These are phyloP conservation scores for Monopis laevigella DNA, from an alignment of 2,888 invertebrate species.

Conservation along the genomic window DNA sequence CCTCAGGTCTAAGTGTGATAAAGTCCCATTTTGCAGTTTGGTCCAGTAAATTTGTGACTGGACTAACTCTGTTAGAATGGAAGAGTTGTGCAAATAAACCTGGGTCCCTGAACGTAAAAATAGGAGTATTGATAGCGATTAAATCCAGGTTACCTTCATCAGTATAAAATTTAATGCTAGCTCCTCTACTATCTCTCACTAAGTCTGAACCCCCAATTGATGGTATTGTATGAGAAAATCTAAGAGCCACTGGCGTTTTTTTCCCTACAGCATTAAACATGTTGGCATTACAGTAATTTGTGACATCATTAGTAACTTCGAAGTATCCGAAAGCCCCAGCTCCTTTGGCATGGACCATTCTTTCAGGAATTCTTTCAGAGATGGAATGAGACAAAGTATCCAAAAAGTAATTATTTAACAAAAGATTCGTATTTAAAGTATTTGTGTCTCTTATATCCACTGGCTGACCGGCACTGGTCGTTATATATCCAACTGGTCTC, in stretches of 20 bases:
- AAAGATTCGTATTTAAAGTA: slow-evolving; percentile 28
- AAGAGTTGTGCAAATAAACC: not conserved
- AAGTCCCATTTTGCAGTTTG: not conserved
- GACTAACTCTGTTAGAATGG: not conserved
- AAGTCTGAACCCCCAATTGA: slow-evolving; percentile 72
- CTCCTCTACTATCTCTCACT: slow-evolving; percentile 31
- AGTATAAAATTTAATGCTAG: slow-evolving; percentile 26
- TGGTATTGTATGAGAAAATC: slow-evolving; percentile 68
- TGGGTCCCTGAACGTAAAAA: slow-evolving; percentile 1
- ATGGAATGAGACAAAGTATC: slow-evolving; percentile 79
- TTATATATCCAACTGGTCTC: slow-evolving; percentile 24
- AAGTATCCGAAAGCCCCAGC: slow-evolving; percentile 82
- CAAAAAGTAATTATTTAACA: slow-evolving; percentile 51
- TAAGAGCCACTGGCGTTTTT: slow-evolving; percentile 54
- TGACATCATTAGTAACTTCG: slow-evolving; percentile 31
- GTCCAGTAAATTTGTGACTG: slow-evolving; percentile 3
- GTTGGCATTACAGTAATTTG: slow-evolving; percentile 57
- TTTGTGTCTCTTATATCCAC: slow-evolving; percentile 23
- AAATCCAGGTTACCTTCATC: slow-evolving; percentile 5
- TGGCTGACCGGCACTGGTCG: slow-evolving; percentile 81
- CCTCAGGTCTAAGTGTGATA: slow-evolving; percentile 1
- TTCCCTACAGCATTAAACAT: slow-evolving; percentile 62
- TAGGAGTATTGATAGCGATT: slow-evolving; percentile 18
- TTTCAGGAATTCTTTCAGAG: slow-evolving; percentile 86
- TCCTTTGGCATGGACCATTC: slow-evolving; percentile 90